Evolutionary conservation across 2,888 invertebrate species (phyloP), one percentile per base, ranked within the genome.

Genomic region (Plagodis dolabraria): DNA sequence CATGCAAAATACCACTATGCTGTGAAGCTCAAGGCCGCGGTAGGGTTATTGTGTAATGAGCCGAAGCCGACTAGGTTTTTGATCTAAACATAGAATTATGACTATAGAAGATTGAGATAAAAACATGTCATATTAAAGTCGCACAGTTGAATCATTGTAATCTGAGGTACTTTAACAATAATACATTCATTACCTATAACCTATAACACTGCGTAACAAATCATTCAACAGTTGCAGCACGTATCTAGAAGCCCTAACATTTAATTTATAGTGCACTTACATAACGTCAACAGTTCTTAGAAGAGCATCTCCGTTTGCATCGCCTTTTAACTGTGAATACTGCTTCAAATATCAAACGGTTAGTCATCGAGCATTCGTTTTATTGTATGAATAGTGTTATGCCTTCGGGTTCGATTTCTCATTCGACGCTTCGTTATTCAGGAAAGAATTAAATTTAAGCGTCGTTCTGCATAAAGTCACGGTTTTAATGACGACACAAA

Each of bases 301-400:
- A 65, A 70, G 67, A 35, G 42, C 60, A 52, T 49, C 60, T 60
- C 55, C 60, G 69, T 64, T 59, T 65, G 68, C 60, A 61, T 65
- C 68, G 74, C 78, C 74, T 79, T 85, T 83, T 85, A 81, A 85
- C 83, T 77, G 78, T 77, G 72, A 79, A 79, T 79, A 74, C 78
- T 70, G 70, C 63, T 79, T 80, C 79, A 84, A 85, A 86, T 88
- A 87, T 85, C 87, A 82, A 75, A 60, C 74, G 78, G 80, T 87
- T 83, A 86, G 80, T 87, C 89, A 87, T 74, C 56, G 55, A 73
- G 68, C 71, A 68, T 34, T 45, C 6, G 60, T 48, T 63, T 64
- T 63, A 57, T 63, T 53, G 50, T 42, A n/a, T 7, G 35, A 33
- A 22, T 58, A 47, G 45, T 22, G 12, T 47, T 47, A 22, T 22